Evolutionary conservation across 2,113 vertebrate species (phyloP).

Genomic region (Trogon melanurus): DNA sequence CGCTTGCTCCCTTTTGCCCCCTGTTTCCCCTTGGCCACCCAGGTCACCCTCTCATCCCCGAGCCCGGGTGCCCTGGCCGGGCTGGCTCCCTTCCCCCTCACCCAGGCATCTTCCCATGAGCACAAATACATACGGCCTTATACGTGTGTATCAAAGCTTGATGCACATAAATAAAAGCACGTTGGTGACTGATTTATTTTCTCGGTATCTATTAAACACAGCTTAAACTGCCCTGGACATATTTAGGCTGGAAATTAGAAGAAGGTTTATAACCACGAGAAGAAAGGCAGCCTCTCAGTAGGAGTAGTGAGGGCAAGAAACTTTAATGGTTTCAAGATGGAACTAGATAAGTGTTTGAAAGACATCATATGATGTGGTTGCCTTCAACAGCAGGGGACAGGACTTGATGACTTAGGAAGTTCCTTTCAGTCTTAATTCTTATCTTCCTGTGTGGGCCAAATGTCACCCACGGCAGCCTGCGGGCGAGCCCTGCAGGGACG

Average conservation of each 20-base stretch:
- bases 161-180: conserved; percentile 47
- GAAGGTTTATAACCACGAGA: conserved; percentile 56
- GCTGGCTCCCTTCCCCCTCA: background rate
- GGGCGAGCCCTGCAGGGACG: accelerated
- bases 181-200: conserved; percentile 49
- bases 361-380: conserved; percentile 58
- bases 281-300: conserved; percentile 64
- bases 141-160: background rate
- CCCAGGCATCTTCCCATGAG: background rate
- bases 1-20: background rate
- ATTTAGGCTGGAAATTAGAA: conserved; percentile 61
- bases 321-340: conserved; percentile 67
- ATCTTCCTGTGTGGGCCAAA: conserved; percentile 64
- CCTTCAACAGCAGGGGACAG: conserved; percentile 59
- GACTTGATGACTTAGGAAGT: conserved; percentile 65
- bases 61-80: background rate
- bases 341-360: conserved; percentile 55
- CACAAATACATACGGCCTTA: background rate
- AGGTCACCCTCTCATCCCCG: background rate
- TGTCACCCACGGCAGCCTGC: background rate
- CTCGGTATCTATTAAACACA: conserved; percentile 41
- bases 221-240: conserved; percentile 10
- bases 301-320: conserved; percentile 61
- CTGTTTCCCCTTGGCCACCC: background rate
- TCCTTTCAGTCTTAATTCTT: conserved; percentile 62